phyloP scores from a whole-genome alignment of 2,797 vertebrate species.

The Steatocranus sp. region DNA sequence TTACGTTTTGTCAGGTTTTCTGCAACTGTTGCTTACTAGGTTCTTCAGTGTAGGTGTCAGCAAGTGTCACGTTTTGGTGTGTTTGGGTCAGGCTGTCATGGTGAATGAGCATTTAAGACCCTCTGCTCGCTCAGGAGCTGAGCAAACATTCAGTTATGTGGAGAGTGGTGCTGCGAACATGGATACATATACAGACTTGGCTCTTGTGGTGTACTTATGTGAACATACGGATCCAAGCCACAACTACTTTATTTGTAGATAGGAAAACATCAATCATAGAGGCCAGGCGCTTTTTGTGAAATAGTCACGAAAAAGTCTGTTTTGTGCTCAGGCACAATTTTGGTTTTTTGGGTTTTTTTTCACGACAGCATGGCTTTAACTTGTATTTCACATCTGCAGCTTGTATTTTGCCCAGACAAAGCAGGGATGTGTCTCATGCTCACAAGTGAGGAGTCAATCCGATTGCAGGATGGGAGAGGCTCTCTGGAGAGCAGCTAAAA shows the following conservation, averaged over 20 bases:
- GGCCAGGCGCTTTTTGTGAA: not conserved
- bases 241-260: not conserved
- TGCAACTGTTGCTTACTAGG: not conserved
- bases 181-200: not conserved
- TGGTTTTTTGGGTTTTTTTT: accelerated
- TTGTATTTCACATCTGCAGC: not conserved
- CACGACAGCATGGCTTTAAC: not conserved
- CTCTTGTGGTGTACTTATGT: not conserved
- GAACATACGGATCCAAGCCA: not conserved
- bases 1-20: not conserved
- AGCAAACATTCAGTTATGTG: constrained; percentile 44
- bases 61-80: constrained; percentile 55
- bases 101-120: constrained; percentile 58
- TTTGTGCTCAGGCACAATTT: not conserved
- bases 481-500: not conserved
- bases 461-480: not conserved
- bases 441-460: not conserved
- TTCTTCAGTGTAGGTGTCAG: constrained; percentile 1
- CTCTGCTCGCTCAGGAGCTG: constrained; percentile 48
- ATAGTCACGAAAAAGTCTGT: not conserved
- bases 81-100: constrained; percentile 70
- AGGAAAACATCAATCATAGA: not conserved
- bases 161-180: not conserved
- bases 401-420: not conserved
- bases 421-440: not conserved